phyloP scores from a whole-genome alignment of 2,888 invertebrate genomes.

The Callyntrura guangdongensis region DNA sequence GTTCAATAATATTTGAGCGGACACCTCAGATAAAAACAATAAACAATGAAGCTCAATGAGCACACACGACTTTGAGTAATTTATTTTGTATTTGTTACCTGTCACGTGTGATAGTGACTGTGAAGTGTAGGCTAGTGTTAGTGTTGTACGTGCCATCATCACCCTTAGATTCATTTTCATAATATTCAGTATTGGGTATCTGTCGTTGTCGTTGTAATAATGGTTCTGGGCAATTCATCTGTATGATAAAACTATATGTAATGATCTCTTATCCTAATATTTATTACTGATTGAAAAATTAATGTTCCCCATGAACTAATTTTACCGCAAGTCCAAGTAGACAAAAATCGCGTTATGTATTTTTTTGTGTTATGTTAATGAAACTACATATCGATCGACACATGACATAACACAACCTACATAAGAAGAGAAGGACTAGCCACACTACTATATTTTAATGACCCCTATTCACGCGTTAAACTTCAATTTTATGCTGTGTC shows the following conservation, averaged over 20 bases:
- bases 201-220: no score
- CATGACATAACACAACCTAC: not conserved
- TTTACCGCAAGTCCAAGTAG: not conserved
- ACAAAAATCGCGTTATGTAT: not conserved
- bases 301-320: not conserved
- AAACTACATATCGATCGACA: not conserved
- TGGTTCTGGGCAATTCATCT: no score
- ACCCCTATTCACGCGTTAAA: not conserved
- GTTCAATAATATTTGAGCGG: not conserved
- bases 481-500: no score
- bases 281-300: constrained; percentile 61
- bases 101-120: no score
- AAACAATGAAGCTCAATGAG: no score
- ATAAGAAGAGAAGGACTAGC: not conserved
- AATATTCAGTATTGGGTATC: not conserved
- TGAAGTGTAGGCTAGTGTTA: no score
- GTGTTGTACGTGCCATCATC: not conserved
- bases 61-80: no score
- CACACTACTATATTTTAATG: not conserved
- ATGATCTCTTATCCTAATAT: not conserved
- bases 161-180: not conserved
- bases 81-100: no score
- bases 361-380: not conserved
- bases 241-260: not conserved
- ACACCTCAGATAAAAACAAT: not conserved